Evolutionary conservation across 2,888 invertebrate species (phyloP).

Genomic region (Amphiduros pacificus): DNA sequence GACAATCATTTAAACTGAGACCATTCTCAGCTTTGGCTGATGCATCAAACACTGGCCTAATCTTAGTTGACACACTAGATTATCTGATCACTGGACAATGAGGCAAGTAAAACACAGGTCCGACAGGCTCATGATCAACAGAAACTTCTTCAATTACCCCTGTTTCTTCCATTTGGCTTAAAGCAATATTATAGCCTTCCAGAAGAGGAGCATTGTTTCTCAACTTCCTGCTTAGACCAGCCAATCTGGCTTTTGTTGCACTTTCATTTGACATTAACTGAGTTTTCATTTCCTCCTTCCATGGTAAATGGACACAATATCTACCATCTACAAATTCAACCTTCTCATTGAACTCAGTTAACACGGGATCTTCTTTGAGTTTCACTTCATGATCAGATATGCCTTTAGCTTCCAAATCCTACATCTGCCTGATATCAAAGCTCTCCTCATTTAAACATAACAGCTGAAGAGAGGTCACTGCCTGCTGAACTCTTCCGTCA

Average conservation of each 20-base stretch:
- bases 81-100: constrained; percentile 1
- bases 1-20: constrained; percentile 10
- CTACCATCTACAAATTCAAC: not conserved
- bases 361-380: not conserved
- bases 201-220: not conserved
- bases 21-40: not conserved
- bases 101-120: constrained; percentile 2
- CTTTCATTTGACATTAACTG: too few species aligned
- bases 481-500: not conserved
- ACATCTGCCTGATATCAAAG: not conserved
- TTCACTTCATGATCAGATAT: not conserved
- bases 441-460: not conserved
- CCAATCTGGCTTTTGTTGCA: too few species aligned
- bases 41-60: constrained; percentile 5
- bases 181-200: not conserved
- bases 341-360: not conserved
- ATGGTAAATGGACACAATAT: constrained; percentile 3
- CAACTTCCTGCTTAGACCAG: too few species aligned
- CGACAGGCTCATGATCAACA: too few species aligned
- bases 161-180: not conserved
- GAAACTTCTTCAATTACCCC: not conserved
- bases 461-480: not conserved
- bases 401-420: not conserved
- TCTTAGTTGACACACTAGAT: not conserved
- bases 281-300: too few species aligned